phyloP scores from a whole-genome alignment of 2,888 invertebrate genomes.

The Choristoneura rosaceana region DNA sequence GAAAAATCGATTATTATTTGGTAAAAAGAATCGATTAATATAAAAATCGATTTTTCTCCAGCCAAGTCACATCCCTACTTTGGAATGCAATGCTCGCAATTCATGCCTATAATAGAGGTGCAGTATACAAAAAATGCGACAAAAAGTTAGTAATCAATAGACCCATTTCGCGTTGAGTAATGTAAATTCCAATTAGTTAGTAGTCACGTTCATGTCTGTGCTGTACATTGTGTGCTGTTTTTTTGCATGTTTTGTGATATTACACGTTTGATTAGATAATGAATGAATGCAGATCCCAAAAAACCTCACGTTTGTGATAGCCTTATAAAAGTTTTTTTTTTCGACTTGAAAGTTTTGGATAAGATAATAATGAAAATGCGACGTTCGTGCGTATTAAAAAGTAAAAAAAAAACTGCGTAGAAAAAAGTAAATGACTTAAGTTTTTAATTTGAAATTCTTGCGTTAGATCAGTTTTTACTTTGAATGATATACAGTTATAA shows the following conservation, averaged over 20 bases:
- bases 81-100: conserved; percentile 36
- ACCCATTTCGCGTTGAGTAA: conserved; percentile 30
- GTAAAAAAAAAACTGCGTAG: neutral
- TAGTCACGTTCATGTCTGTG: conserved; percentile 9
- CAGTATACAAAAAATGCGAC: conserved; percentile 26
- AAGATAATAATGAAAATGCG: too few relatives aligned
- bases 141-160: conserved; percentile 22
- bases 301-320: neutral
- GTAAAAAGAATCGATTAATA: too few relatives aligned
- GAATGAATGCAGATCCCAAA: neutral
- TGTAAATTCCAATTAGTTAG: conserved; percentile 28
- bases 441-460: too few relatives aligned
- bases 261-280: conserved; percentile 9
- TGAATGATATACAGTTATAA: too few relatives aligned
- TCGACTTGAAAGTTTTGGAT: too few relatives aligned
- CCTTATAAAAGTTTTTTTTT: too few relatives aligned
- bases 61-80: too few relatives aligned
- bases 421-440: too few relatives aligned
- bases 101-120: conserved; percentile 27
- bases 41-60: too few relatives aligned
- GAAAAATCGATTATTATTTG: too few relatives aligned
- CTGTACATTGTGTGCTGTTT: neutral
- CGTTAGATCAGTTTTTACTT: neutral
- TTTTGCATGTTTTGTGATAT: neutral
- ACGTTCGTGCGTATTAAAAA: too few relatives aligned